phyloP scores from a whole-genome alignment of 1,140 invertebrate genomes.

The Anoplophora glabripennis region DNA sequence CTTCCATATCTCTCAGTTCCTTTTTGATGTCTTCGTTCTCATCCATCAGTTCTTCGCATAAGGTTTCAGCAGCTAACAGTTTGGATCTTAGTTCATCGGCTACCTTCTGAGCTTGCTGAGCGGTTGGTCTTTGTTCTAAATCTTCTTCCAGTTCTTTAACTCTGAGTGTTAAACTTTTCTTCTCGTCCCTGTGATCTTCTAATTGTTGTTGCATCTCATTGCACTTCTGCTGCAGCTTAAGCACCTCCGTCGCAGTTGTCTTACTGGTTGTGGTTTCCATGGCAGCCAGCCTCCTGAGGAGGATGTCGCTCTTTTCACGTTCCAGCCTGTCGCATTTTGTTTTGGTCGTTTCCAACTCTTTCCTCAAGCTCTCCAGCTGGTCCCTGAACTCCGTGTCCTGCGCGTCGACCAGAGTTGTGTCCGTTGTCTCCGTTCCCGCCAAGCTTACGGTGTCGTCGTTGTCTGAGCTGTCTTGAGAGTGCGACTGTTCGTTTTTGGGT shows the following conservation, averaged over 20 bases:
- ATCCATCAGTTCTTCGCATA: slow-evolving; percentile 91
- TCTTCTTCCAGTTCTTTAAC: slow-evolving; percentile 72
- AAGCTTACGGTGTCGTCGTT: slow-evolving; percentile 49
- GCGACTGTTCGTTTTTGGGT: neutral
- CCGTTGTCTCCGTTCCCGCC: slow-evolving; percentile 56
- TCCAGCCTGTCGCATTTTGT: slow-evolving; percentile 72
- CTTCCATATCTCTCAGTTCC: slow-evolving; percentile 88
- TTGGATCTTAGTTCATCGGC: slow-evolving; percentile 75
- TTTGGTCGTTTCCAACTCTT: slow-evolving; percentile 62
- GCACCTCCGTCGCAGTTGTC: slow-evolving; percentile 64
- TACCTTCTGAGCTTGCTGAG: slow-evolving; percentile 54
- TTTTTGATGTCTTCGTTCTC: slow-evolving; percentile 96
- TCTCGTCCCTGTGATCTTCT: slow-evolving; percentile 79
- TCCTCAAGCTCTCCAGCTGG: slow-evolving; percentile 64
- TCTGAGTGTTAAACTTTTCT: slow-evolving; percentile 67
- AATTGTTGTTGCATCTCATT: slow-evolving; percentile 75
- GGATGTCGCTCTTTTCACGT: slow-evolving; percentile 83
- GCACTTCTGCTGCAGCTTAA: slow-evolving; percentile 77
- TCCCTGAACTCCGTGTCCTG: slow-evolving; percentile 55
- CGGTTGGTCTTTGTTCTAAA: slow-evolving; percentile 55
- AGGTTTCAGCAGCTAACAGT: slow-evolving; percentile 77
- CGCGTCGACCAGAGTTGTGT: slow-evolving; percentile 53
- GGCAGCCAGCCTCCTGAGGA: slow-evolving; percentile 69
- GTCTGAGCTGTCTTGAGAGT: slow-evolving; percentile 20
- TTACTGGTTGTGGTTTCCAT: slow-evolving; percentile 72